phyloP scores from a whole-genome alignment of 1,140 invertebrate genomes.

The Phocides pigmalion region DNA sequence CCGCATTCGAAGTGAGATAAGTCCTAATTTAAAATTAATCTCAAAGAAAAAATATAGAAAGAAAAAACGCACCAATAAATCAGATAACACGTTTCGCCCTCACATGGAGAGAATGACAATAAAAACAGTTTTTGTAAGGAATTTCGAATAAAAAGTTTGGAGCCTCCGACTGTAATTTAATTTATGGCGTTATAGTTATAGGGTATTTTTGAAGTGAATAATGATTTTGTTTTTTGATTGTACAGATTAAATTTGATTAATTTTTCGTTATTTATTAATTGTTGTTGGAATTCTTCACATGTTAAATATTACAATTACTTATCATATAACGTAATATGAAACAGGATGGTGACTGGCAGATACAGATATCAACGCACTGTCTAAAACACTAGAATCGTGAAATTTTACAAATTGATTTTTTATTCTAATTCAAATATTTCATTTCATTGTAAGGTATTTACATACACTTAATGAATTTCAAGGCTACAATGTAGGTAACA shows the following conservation, averaged over 20 bases:
- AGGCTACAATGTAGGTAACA: too few relatives aligned
- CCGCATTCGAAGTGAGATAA: constrained; percentile 47
- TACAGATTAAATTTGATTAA: constrained; percentile 11
- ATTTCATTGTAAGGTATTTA: too few relatives aligned
- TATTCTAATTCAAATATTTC: too few relatives aligned
- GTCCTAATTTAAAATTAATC: constrained; percentile 68
- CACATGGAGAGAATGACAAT: constrained; percentile 44
- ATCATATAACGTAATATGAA: too few relatives aligned
- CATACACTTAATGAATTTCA: too few relatives aligned
- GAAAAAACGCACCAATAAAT: constrained; percentile 53
- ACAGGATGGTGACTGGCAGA: too few relatives aligned
- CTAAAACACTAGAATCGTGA: too few relatives aligned
- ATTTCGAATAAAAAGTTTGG: constrained; percentile 21
- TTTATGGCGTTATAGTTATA: constrained; percentile 30
- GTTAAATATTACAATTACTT: too few relatives aligned
- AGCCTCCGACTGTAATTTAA: constrained; percentile 11
- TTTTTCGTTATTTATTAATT: constrained; percentile 19
- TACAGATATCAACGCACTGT: too few relatives aligned
- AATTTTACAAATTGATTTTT: too few relatives aligned
- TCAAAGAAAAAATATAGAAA: constrained; percentile 47
- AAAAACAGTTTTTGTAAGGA: constrained; percentile 29
- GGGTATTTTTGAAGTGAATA: constrained; percentile 23
- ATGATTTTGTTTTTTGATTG: not conserved
- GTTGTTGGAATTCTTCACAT: not conserved
- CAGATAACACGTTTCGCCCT: constrained; percentile 50